Evolutionary conservation across 2,888 invertebrate genomes (phyloP).

Genomic region (Synergus itoensis): DNA sequence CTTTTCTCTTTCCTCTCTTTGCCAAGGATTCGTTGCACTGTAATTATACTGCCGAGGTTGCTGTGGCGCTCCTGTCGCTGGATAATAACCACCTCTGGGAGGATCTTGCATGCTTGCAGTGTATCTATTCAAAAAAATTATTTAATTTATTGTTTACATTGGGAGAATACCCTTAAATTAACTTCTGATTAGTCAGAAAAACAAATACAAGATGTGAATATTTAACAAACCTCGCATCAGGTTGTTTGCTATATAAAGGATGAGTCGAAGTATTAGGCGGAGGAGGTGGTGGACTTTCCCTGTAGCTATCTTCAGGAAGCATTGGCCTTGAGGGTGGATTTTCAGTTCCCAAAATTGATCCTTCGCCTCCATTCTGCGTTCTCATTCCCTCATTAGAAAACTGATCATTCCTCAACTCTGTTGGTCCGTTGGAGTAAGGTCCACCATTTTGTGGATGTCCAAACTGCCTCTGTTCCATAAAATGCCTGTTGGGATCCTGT

Average conservation of each 20-base stretch:
- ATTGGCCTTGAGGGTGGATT: conserved; percentile 74
- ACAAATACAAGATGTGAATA: neutral
- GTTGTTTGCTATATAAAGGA: conserved; percentile 81
- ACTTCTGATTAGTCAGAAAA: neutral
- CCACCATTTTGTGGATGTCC: conserved; percentile 54
- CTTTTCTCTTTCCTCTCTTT: conserved; percentile 94
- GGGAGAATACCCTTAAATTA: neutral
- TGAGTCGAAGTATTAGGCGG: conserved; percentile 86
- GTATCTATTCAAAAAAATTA: conserved; percentile 75
- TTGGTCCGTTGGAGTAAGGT: conserved; percentile 61
- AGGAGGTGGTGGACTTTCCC: conserved; percentile 81
- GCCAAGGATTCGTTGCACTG: conserved; percentile 90
- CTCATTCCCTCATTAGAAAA: conserved; percentile 61
- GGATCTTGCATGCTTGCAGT: conserved; percentile 87
- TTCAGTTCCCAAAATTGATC: conserved; percentile 56
- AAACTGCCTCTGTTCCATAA: conserved; percentile 59
- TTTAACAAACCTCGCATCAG: conserved; percentile 69
- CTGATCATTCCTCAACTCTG: conserved; percentile 63
- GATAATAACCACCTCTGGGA: conserved; percentile 86
- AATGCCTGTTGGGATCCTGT: conserved; percentile 63
- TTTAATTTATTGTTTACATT: no score
- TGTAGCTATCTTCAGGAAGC: conserved; percentile 74
- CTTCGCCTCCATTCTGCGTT: conserved; percentile 62
- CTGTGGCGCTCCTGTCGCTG: conserved; percentile 74
- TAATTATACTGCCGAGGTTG: conserved; percentile 78